These are phyloP conservation scores for Thymelicus acteon DNA, from an alignment of 2,888 invertebrate species.

Conservation along the genomic window DNA sequence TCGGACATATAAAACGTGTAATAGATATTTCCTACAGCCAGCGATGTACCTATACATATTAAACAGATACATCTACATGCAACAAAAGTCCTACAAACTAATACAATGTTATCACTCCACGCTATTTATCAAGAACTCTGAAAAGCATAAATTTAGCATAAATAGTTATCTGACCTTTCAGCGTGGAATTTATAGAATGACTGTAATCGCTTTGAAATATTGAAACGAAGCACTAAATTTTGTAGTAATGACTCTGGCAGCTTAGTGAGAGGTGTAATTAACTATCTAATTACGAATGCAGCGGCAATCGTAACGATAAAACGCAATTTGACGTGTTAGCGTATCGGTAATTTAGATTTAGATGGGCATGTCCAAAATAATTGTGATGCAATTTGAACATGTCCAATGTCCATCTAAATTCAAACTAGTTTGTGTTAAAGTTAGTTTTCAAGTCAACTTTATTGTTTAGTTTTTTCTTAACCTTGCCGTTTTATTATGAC, in stretches of 20 bases:
- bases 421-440: background rate
- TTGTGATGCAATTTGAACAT: background rate
- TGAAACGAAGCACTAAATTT: constrained; percentile 54
- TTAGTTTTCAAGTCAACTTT: too few species aligned
- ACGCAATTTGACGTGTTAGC: constrained; percentile 3
- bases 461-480: too few species aligned
- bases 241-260: constrained; percentile 37
- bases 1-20: too few species aligned
- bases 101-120: constrained; percentile 42
- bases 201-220: constrained; percentile 60
- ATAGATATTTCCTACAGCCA: too few species aligned
- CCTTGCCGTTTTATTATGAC: too few species aligned
- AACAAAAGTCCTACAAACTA: constrained; percentile 22
- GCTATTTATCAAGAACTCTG: constrained; percentile 4
- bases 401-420: background rate
- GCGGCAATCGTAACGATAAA: constrained; percentile 17
- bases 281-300: constrained; percentile 27
- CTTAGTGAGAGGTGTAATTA: constrained; percentile 32
- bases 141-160: constrained; percentile 42
- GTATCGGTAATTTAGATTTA: too few species aligned
- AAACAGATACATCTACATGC: background rate
- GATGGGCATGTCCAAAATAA: too few species aligned
- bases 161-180: constrained; percentile 50
- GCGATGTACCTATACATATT: too few species aligned
- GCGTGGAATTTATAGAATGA: constrained; percentile 53